Evolutionary conservation across 2,113 vertebrate species (phyloP).

Genomic region (Todiramphus saurophagus): DNA sequence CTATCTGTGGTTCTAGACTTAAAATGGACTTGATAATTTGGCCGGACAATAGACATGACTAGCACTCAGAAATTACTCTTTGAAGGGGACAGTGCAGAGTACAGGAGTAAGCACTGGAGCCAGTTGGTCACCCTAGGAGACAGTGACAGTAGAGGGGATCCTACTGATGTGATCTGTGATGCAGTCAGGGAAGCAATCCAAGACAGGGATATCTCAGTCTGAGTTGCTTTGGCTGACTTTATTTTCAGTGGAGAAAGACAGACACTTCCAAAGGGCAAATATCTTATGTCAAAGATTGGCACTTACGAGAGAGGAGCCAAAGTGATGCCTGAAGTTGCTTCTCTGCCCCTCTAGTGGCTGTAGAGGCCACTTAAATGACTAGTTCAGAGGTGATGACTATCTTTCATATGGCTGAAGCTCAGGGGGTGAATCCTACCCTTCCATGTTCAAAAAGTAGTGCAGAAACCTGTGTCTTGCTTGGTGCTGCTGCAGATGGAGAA

Average conservation of each 20-base stretch:
- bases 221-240: not conserved
- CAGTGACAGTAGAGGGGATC: not conserved
- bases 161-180: fast-evolving
- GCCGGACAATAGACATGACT: not conserved
- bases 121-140: not conserved
- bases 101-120: fast-evolving
- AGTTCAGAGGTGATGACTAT: not conserved
- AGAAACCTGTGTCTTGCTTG: not conserved
- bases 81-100: not conserved
- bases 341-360: not conserved
- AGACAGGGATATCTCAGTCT: not conserved
- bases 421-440: not conserved
- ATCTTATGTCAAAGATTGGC: not conserved
- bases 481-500: not conserved
- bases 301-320: not conserved
- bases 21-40: not conserved
- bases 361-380: not conserved
- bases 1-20: not conserved
- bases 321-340: not conserved
- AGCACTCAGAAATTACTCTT: not conserved
- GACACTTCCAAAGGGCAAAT: not conserved
- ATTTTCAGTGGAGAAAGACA: not conserved
- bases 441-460: not conserved
- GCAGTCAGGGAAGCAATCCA: not conserved
- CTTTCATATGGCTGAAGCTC: not conserved